These are phyloP conservation scores for Xylophagus ater DNA, from an alignment of 2,888 invertebrate species.

Conservation along the genomic window DNA sequence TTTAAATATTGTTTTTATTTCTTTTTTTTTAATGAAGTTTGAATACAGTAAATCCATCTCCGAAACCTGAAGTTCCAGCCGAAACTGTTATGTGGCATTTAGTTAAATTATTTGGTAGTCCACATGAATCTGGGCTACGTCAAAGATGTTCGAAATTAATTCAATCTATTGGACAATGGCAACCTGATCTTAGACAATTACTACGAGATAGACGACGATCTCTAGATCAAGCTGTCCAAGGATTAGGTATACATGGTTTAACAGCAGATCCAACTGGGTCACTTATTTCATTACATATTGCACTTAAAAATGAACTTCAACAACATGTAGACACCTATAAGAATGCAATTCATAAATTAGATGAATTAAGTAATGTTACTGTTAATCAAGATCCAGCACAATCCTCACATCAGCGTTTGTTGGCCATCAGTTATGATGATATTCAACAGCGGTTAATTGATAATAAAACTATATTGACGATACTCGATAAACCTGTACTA, in stretches of 20 bases:
- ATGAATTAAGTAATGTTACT: slow-evolving; percentile 52
- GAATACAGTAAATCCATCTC: slow-evolving; percentile 36
- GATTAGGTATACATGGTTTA: slow-evolving; percentile 76
- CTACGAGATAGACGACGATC: slow-evolving; percentile 58
- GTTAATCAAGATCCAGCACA: slow-evolving; percentile 64
- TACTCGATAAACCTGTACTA: slow-evolving; percentile 69
- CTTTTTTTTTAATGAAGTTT: slow-evolving; percentile 32
- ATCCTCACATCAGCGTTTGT: slow-evolving; percentile 78
- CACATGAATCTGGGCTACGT: slow-evolving; percentile 49
- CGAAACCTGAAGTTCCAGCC: slow-evolving; percentile 56
- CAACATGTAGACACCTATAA: slow-evolving; percentile 77
- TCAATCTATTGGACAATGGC: slow-evolving; percentile 48
- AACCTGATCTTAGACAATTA: slow-evolving; percentile 54
- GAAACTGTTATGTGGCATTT: slow-evolving; percentile 79
- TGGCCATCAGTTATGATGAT: slow-evolving; percentile 72
- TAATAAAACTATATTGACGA: slow-evolving; percentile 79
- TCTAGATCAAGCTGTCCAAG: slow-evolving; percentile 77
- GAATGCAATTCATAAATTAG: slow-evolving; percentile 73
- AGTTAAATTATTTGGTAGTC: slow-evolving; percentile 57
- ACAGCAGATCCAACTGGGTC: slow-evolving; percentile 53
- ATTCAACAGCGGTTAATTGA: slow-evolving; percentile 84
- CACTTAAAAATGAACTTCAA: slow-evolving; percentile 73
- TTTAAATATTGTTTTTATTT: slow-evolving; percentile 6
- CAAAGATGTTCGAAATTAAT: slow-evolving; percentile 51
- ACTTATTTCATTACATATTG: slow-evolving; percentile 67